A percentile compares a stretch with the other conserved stretches of the same genome.
These are phyloP conservation scores for Acleris emargana DNA, from an alignment of 2,888 invertebrate genomes.

Conservation along the genomic window DNA sequence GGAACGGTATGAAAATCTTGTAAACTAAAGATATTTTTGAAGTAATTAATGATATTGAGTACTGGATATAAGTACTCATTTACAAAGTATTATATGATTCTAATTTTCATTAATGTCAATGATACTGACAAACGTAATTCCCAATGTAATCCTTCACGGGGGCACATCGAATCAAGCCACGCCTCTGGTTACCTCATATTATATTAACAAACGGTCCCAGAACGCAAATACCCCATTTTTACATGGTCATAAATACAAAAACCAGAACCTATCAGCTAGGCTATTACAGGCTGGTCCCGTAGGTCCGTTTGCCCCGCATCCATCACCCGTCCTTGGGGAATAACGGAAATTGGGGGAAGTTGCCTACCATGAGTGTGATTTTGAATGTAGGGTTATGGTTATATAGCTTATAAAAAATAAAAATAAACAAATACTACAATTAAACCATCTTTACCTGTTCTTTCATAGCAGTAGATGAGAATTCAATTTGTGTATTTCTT, in stretches of 20 bases:
- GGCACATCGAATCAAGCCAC: neutral
- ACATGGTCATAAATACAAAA: slow-evolving; percentile 10
- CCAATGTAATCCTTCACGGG: neutral
- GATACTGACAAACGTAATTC: no score
- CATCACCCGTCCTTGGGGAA: slow-evolving; percentile 10
- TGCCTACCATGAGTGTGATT: neutral
- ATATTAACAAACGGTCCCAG: slow-evolving; percentile 11
- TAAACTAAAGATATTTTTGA: no score
- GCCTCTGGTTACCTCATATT: neutral
- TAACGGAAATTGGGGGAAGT: neutral
- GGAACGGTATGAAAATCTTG: no score
- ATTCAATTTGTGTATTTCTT: no score
- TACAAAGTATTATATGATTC: no score
- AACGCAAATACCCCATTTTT: slow-evolving; percentile 6
- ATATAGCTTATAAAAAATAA: neutral
- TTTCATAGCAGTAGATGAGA: no score
- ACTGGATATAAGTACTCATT: no score
- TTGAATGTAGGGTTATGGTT: slow-evolving; percentile 8
- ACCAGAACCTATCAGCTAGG: slow-evolving; percentile 24
- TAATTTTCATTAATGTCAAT: no score
- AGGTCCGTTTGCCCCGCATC: slow-evolving; percentile 42
- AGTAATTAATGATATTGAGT: no score
- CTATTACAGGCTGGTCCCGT: slow-evolving; percentile 42
- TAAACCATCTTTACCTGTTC: no score
- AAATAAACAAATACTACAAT: no score